Base-by-base conservation (phyloP, 2,797 vertebrate species). In the Etheostoma perlongum region DNA sequence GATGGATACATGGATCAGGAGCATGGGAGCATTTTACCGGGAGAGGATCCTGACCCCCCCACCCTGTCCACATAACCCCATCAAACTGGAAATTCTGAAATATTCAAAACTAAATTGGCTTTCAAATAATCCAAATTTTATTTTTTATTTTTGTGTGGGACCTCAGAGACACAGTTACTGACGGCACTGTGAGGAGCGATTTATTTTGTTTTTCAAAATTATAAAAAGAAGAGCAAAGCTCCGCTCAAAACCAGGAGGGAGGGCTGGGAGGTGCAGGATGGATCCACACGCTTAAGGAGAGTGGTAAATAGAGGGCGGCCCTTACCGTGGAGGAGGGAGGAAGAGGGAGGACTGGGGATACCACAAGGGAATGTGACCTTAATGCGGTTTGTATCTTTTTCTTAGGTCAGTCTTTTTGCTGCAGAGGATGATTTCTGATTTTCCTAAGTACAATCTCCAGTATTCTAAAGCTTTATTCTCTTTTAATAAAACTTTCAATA, bases 1-100 rank as follows among this genome's bases (percentile, higher is more conserved):
- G 97, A 97, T 98, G 97, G 97, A 98, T 96, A 97, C 97, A 98
- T 97, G 94, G 94, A 93, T 85, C 87, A 90, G 97, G 97, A 98
- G 96, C 96, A 74, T 78, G 93, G 97, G 96, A 98, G 96, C 96
- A 96, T 79, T 96, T 97, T 97, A 96, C 97, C 94, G 95, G 97
- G 91, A 97, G 96, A 97, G 96, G 96, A 97, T 97, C 97, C 96
- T 88, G 81, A 90, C 85, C 96, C 96, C n/a, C 88, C 73, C 90
- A 80, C 92, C 91, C 92, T 86, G 83, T 88, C 85, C 82, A 91
- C 95, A 96, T 93, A 84, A 87, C 82, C 87, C 78, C 90, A 89
- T 91, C 90, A 94, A 92, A 93, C 88, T 36, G 85, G 93, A 93
- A 78, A 89, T 88, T 89, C 84, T 84, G 69, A 85, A 85, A 78